Evolutionary conservation across 2,888 invertebrate genomes (phyloP).

Genomic region (Lordiphosa andalusiaca): DNA sequence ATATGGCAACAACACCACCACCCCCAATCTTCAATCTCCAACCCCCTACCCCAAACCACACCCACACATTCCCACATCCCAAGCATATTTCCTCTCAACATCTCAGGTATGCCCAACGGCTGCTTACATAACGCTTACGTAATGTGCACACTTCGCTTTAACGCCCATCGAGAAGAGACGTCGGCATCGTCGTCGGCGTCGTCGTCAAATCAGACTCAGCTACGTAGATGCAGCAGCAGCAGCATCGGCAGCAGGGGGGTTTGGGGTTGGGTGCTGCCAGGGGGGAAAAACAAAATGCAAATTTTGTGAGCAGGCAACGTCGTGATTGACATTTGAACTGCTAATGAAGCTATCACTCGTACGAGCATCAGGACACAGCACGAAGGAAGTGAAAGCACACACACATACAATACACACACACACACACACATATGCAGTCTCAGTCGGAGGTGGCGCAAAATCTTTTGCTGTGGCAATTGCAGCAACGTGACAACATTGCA

Average conservation of each 20-base stretch:
- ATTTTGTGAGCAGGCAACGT: slow-evolving; percentile 31
- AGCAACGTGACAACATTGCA: slow-evolving; percentile 3
- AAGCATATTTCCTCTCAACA: slow-evolving; percentile 6
- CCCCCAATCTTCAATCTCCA: too few relatives aligned
- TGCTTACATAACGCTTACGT: slow-evolving; percentile 28
- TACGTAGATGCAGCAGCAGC: slow-evolving; percentile 3
- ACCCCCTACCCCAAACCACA: too few relatives aligned
- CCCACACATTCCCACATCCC: too few relatives aligned
- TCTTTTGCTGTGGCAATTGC: slow-evolving; percentile 2
- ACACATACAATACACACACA: neutral
- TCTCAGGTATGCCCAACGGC: slow-evolving; percentile 11
- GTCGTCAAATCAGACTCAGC: slow-evolving; percentile 1
- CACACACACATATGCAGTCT: slow-evolving; percentile 2
- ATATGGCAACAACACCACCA: slow-evolving; percentile 25
- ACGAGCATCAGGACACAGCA: neutral
- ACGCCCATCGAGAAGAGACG: slow-evolving; percentile 3
- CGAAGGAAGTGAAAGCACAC: neutral
- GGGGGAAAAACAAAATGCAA: slow-evolving; percentile 36
- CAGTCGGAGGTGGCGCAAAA: slow-evolving; percentile 9
- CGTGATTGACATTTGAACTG: slow-evolving; percentile 56
- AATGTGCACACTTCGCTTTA: slow-evolving; percentile 22
- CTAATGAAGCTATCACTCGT: slow-evolving; percentile 52
- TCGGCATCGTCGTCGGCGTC: neutral
- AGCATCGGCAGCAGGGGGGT: neutral
- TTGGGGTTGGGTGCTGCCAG: neutral